phyloP scores from a whole-genome alignment of 1,140 invertebrate species.

The Drosophila sp. region DNA sequence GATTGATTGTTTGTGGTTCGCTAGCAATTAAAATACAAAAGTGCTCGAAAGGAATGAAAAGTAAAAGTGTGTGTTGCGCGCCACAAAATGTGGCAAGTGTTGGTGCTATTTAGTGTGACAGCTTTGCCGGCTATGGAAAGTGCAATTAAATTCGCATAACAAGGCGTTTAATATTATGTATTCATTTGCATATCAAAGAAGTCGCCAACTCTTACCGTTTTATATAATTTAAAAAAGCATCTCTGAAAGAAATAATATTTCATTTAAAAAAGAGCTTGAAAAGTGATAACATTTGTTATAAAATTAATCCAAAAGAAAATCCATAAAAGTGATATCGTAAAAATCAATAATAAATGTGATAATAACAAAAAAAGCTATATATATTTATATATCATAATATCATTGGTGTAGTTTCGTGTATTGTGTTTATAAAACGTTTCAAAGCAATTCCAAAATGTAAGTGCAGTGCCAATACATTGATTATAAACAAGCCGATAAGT shows the following conservation, averaged over 20 bases:
- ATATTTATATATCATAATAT: too few relatives aligned
- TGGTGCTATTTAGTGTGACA: neutral
- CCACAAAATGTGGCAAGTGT: conserved; percentile 65
- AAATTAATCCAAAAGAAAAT: too few relatives aligned
- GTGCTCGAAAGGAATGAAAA: conserved; percentile 49
- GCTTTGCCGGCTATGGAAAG: conserved; percentile 45
- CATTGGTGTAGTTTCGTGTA: conserved; percentile 20
- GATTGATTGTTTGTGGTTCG: conserved; percentile 58
- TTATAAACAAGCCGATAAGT: conserved; percentile 11
- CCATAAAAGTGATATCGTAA: too few relatives aligned
- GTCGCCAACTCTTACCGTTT: conserved; percentile 36
- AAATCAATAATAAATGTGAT: too few relatives aligned
- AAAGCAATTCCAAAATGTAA: conserved; percentile 45
- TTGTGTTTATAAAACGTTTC: conserved; percentile 36
- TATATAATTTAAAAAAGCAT: conserved; percentile 52
- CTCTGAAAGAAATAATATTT: too few relatives aligned
- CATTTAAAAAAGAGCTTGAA: too few relatives aligned
- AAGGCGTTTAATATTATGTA: conserved; percentile 31
- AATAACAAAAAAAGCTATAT: too few relatives aligned
- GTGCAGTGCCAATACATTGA: conserved; percentile 13
- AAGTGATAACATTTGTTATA: too few relatives aligned
- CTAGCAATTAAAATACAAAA: conserved; percentile 53
- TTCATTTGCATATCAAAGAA: conserved; percentile 64
- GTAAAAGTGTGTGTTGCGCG: conserved; percentile 67
- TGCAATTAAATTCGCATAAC: conserved; percentile 53